Conservation (phyloP, 2,888 invertebrate genomes). For the Automeris io region DNA sequence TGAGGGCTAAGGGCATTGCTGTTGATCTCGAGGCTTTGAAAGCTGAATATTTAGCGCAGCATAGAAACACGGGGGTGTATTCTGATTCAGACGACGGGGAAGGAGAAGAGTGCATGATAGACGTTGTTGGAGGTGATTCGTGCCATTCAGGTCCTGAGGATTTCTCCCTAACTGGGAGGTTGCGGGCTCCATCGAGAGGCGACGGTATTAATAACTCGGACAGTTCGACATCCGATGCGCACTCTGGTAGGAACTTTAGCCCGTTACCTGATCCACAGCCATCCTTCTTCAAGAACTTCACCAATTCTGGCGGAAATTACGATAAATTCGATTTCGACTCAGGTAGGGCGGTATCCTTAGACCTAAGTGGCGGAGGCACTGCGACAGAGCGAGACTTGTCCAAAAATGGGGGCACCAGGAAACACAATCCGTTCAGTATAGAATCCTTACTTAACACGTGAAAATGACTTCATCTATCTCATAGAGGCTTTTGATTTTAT, state of each 20-base stretch:
- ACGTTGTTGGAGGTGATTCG: conserved; percentile 90
- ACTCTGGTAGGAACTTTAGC: conserved; percentile 64
- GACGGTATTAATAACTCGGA: conserved; percentile 79
- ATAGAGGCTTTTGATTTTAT: conserved; percentile 50
- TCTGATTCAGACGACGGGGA: conserved; percentile 79
- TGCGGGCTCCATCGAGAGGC: conserved; percentile 75
- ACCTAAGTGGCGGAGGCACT: conserved; percentile 59
- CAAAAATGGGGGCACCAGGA: conserved; percentile 77
- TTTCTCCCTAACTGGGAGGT: conserved; percentile 76
- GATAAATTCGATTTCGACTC: conserved; percentile 73
- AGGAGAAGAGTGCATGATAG: conserved; percentile 86
- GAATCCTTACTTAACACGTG: conserved; percentile 88
- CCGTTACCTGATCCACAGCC: conserved; percentile 66
- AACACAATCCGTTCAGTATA: conserved; percentile 92
- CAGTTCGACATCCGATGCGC: conserved; percentile 69
- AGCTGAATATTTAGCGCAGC: conserved; percentile 90
- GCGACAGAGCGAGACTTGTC: conserved; percentile 65
- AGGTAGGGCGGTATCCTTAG: conserved; percentile 69
- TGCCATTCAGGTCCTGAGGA: conserved; percentile 82
- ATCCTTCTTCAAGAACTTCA: conserved; percentile 65
- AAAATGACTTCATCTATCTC: conserved; percentile 56
- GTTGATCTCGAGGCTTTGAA: conserved; percentile 91
- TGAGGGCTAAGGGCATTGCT: conserved; percentile 92
- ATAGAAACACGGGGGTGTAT: conserved; percentile 78
- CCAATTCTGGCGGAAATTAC: conserved; percentile 49